Conservation (phyloP, 2,113 vertebrate species). For the Orcinus orca region DNA sequence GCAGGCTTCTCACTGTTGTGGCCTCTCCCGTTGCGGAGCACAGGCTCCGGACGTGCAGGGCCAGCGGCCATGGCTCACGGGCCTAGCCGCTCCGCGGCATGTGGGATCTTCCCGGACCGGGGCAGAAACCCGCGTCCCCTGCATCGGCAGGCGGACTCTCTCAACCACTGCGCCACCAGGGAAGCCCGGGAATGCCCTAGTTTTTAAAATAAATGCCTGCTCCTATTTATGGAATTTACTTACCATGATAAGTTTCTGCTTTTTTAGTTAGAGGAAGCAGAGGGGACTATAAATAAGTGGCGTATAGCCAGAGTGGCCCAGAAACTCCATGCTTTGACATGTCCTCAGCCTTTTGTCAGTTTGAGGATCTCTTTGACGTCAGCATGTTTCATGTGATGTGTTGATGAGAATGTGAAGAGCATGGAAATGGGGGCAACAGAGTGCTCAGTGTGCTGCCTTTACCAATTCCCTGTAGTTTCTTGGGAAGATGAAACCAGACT, state of each 20-base stretch:
- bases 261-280: constrained; percentile 20
- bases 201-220: constrained; percentile 27
- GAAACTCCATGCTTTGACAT: constrained; percentile 6
- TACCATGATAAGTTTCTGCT: background rate
- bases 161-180: too few species aligned
- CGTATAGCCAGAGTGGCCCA: background rate
- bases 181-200: background rate
- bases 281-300: background rate
- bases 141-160: too few species aligned
- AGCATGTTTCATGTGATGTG: background rate
- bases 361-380: background rate
- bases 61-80: too few species aligned
- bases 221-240: background rate
- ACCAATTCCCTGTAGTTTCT: background rate
- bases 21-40: too few species aligned
- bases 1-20: too few species aligned
- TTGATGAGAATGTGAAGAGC: background rate
- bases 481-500: background rate
- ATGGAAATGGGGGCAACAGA: background rate
- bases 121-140: too few species aligned
- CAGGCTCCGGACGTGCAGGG: too few species aligned
- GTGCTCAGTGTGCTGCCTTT: background rate
- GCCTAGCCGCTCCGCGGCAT: too few species aligned
- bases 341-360: background rate
- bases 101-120: too few species aligned